Conservation (phyloP, 2,113 vertebrate genomes). For the Excalfactoria chinensis region DNA sequence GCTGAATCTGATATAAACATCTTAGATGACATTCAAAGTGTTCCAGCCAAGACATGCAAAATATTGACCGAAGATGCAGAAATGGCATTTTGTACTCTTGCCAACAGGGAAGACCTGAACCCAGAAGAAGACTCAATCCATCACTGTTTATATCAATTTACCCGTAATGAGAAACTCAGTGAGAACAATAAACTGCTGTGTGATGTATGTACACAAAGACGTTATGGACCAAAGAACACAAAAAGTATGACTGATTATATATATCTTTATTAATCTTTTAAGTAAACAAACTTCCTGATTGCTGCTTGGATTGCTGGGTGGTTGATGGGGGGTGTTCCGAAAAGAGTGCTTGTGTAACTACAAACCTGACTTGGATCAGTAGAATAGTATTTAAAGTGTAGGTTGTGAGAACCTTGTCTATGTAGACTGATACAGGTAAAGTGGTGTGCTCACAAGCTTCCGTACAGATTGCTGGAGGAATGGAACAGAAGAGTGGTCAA, state of each 20-base stretch:
- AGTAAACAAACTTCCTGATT: background rate
- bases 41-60: constrained; percentile 74
- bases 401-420: background rate
- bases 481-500: background rate
- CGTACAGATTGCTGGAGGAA: background rate
- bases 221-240: constrained; percentile 68
- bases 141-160: constrained; percentile 92
- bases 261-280: no score
- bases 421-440: background rate
- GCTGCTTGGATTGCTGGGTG: background rate
- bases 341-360: background rate
- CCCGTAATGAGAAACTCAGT: constrained; percentile 88
- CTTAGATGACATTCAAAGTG: constrained; percentile 56
- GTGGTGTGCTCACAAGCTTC: background rate
- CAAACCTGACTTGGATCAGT: background rate
- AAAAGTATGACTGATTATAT: constrained; percentile 72
- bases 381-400: background rate
- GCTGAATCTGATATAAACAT: constrained; percentile 62
- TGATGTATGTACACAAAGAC: constrained; percentile 85
- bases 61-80: constrained; percentile 86
- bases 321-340: background rate
- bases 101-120: constrained; percentile 78
- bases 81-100: constrained; percentile 87
- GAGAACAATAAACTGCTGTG: constrained; percentile 93
- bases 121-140: constrained; percentile 86